Evolutionary conservation across 37 sponge, comb jelly and placozoan species (phyloP).

Genomic region (Eunapius fragilis): DNA sequence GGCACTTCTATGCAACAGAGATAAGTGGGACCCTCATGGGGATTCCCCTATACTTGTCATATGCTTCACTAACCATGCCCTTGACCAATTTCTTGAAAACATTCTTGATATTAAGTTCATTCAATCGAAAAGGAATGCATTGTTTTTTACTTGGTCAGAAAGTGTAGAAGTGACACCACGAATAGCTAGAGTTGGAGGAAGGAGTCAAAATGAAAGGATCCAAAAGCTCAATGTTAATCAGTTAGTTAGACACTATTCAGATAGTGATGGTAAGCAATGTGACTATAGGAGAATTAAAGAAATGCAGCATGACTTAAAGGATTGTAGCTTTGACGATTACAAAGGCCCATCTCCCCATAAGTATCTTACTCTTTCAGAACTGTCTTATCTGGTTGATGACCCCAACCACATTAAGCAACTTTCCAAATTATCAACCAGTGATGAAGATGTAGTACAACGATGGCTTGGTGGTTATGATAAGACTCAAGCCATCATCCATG

Average conservation of each 20-base stretch:
- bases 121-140: background rate
- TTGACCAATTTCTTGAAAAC: constrained; percentile 91
- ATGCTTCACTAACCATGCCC: constrained; percentile 95
- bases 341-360: background rate
- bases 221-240: constrained; percentile 22
- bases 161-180: background rate
- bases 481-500: too few relatives aligned
- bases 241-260: background rate
- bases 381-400: background rate
- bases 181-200: constrained; percentile 84
- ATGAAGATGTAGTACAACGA: background rate
- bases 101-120: constrained; percentile 16
- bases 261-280: background rate
- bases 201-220: constrained; percentile 72
- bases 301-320: background rate
- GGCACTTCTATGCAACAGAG: constrained; percentile 51
- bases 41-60: constrained; percentile 85
- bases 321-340: background rate
- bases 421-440: background rate
- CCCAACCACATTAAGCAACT: background rate
- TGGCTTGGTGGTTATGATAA: too few relatives aligned
- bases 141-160: background rate
- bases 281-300: background rate
- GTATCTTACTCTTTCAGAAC: background rate
- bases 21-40: constrained; percentile 40